These are phyloP conservation scores for Prunella himalayana DNA, from an alignment of 2,113 vertebrate species.

Conservation along the genomic window DNA sequence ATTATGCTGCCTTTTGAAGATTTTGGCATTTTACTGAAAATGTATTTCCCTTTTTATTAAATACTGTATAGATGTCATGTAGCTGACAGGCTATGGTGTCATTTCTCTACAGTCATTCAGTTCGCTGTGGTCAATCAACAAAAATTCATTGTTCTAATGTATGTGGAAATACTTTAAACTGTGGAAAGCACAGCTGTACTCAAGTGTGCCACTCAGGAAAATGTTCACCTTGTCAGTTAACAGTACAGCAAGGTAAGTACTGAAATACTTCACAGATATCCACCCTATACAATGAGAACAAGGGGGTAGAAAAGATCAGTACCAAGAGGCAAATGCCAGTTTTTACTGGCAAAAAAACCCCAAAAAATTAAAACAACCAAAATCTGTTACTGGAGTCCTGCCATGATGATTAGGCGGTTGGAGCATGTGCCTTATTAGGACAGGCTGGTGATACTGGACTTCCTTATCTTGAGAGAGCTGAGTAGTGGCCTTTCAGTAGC, in stretches of 20 bases:
- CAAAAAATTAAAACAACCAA: neutral
- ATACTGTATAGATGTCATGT: neutral
- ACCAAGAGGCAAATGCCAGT: neutral
- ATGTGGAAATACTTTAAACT: conserved; percentile 86
- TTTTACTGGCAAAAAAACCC: neutral
- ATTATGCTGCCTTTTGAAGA: neutral
- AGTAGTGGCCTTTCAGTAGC: neutral
- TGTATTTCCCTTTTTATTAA: neutral
- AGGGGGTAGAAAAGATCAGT: neutral
- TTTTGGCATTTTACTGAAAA: neutral
- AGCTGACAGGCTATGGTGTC: neutral
- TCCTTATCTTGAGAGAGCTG: neutral
- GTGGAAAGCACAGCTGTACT: conserved; percentile 85
- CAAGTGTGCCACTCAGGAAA: conserved; percentile 88
- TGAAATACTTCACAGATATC: neutral
- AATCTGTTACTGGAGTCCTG: neutral
- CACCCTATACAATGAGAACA: neutral
- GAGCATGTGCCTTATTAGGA: neutral
- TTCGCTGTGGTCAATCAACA: conserved; percentile 89
- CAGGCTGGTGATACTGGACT: neutral
- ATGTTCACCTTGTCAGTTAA: conserved; percentile 87
- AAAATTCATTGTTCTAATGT: conserved; percentile 83
- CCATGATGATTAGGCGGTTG: neutral
- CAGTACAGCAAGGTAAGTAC: conserved; percentile 84
- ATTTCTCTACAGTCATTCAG: conserved; percentile 82